Evolutionary conservation across 2,888 invertebrate genomes (phyloP).

Genomic region (Capitulum mitella): DNA sequence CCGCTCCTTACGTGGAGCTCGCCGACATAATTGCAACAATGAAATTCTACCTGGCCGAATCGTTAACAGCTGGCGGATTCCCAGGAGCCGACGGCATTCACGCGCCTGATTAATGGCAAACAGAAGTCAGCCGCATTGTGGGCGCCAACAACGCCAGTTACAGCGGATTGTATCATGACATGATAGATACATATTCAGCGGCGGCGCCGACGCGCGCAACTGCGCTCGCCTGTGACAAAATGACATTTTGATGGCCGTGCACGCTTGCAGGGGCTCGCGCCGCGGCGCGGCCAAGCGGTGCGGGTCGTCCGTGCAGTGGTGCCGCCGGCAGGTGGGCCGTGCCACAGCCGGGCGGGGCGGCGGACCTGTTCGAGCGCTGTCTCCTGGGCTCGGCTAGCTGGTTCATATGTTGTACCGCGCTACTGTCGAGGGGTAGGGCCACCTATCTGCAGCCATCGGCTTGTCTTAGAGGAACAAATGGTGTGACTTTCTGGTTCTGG

Average conservation of each 20-base stretch:
- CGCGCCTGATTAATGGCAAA: neutral
- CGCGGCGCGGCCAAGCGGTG: no score
- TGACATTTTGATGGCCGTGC: neutral
- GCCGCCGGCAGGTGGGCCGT: no score
- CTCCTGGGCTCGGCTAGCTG: no score
- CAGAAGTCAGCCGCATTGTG: slow-evolving; percentile 18
- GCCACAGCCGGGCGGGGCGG: no score
- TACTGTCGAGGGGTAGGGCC: no score
- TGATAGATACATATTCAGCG: neutral
- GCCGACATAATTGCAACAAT: slow-evolving; percentile 10
- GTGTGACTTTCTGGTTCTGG: no score
- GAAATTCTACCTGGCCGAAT: slow-evolving; percentile 21
- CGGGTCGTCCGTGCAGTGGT: no score
- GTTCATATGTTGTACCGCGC: no score
- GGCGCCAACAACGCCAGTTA: neutral
- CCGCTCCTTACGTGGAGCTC: slow-evolving; percentile 7
- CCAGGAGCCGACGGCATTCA: neutral
- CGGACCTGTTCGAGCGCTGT: no score
- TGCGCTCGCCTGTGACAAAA: neutral
- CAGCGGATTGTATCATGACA: neutral
- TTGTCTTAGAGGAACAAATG: no score
- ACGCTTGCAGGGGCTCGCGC: neutral
- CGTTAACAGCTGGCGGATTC: slow-evolving; percentile 1
- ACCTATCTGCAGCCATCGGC: no score
- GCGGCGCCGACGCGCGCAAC: neutral